Percentiles rank a stretch among this genome's conserved stretches.
phyloP scores from a whole-genome alignment of 2,888 invertebrate genomes.

The Drosophila greeni region DNA sequence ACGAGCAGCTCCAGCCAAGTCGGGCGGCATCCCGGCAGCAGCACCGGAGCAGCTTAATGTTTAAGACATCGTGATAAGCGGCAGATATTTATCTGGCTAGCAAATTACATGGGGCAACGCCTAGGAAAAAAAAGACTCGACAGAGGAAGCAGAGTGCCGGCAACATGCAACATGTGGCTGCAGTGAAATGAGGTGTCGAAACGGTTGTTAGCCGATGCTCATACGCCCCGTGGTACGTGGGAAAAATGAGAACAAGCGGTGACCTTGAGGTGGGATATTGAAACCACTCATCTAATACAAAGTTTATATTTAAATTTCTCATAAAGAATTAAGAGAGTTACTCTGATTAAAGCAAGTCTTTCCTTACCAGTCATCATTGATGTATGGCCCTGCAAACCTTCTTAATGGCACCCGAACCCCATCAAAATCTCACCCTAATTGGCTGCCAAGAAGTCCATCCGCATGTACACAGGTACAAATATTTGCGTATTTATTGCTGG shows the following conservation, averaged over 20 bases:
- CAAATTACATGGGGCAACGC: constrained; percentile 73
- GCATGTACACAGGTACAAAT: constrained; percentile 27
- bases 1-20: constrained; percentile 23
- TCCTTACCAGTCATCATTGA: not conserved
- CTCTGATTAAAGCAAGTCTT: not conserved
- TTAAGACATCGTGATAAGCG: constrained; percentile 73
- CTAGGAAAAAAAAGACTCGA: constrained; percentile 49
- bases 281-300: not conserved
- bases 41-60: constrained; percentile 60
- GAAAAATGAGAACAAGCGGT: not conserved
- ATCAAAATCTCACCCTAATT: constrained; percentile 62
- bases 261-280: constrained; percentile 18
- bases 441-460: constrained; percentile 50
- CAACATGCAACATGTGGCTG: constrained; percentile 49
- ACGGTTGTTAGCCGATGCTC: constrained; percentile 57
- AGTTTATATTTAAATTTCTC: not conserved
- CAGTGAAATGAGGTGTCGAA: constrained; percentile 69
- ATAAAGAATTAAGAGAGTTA: not conserved
- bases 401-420: constrained; percentile 48
- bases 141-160: constrained; percentile 2
- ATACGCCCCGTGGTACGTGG: constrained; percentile 59
- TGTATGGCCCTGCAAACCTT: constrained; percentile 1
- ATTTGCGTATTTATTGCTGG: constrained; percentile 56
- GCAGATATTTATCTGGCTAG: constrained; percentile 67
- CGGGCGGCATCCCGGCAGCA: constrained; percentile 45